phyloP scores from a whole-genome alignment of 2,797 vertebrate species.

The Pseudochromis fuscus region DNA sequence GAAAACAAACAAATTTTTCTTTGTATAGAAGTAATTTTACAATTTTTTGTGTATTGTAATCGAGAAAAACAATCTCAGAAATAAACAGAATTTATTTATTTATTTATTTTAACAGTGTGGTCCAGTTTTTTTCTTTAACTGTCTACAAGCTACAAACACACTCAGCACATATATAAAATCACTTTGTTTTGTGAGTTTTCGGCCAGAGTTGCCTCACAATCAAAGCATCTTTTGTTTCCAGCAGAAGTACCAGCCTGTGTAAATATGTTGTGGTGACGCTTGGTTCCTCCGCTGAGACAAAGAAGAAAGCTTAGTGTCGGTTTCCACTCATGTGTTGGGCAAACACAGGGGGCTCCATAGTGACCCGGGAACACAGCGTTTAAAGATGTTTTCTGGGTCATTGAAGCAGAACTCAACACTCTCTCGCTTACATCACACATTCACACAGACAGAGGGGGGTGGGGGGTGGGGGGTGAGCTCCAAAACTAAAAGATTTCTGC shows the following conservation, averaged over 20 bases:
- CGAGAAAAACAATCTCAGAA: too few relatives aligned
- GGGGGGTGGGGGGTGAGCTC: conserved; percentile 10
- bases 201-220: not conserved
- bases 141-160: too few relatives aligned
- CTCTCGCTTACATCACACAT: conserved; percentile 22
- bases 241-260: not conserved
- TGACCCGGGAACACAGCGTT: conserved; percentile 53
- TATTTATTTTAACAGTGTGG: too few relatives aligned
- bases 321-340: conserved; percentile 51
- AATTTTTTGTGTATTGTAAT: too few relatives aligned
- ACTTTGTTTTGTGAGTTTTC: not conserved
- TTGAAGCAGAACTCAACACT: conserved; percentile 54
- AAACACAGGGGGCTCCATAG: conserved; percentile 37
- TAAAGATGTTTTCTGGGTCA: conserved; percentile 65
- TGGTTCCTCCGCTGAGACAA: not conserved
- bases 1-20: too few relatives aligned
- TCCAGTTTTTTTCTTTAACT: too few relatives aligned
- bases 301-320: conserved; percentile 20
- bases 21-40: too few relatives aligned
- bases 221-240: not conserved
- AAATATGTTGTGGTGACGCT: conserved; percentile 4
- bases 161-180: too few relatives aligned
- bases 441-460: conserved; percentile 1
- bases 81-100: too few relatives aligned
- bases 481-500: conserved; percentile 18